Percentiles rank a stretch among this genome's conserved stretches.
Conservation (phyloP, 2,888 invertebrate genomes). For the Noctua janthe region DNA sequence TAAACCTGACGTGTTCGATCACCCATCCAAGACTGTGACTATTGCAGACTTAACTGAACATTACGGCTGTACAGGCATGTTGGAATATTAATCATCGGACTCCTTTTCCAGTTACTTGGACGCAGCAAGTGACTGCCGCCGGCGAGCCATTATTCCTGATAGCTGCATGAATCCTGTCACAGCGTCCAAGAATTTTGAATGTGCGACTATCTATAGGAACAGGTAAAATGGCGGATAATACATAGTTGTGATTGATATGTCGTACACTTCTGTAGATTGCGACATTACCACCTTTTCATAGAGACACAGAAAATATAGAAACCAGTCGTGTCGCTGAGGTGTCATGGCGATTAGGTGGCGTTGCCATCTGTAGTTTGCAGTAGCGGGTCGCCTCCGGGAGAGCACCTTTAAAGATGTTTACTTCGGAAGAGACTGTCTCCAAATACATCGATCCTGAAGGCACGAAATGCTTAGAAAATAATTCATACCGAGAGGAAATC, state of each 20-base stretch:
- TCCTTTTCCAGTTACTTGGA: conserved; percentile 78
- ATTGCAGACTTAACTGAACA: not conserved
- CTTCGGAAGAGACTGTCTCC: not conserved
- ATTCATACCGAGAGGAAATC: not conserved
- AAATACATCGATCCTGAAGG: not conserved
- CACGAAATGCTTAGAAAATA: not conserved
- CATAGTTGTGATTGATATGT: not conserved
- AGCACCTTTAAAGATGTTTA: not conserved
- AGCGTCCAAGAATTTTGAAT: conserved; percentile 82
- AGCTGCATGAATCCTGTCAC: conserved; percentile 83
- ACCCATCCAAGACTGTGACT: not conserved
- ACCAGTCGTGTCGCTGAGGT: not conserved
- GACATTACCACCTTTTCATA: not conserved
- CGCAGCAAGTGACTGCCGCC: conserved; percentile 83
- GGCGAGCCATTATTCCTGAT: conserved; percentile 82
- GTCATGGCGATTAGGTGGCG: not conserved
- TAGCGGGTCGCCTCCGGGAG: not conserved
- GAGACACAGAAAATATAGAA: not conserved
- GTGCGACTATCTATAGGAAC: conserved; percentile 84
- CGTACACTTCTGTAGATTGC: not conserved
- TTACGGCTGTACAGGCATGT: not conserved
- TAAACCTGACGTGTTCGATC: conserved; percentile 47
- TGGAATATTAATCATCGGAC: not conserved
- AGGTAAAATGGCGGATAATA: conserved; percentile 71
- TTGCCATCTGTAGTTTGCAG: not conserved